These are phyloP conservation scores for Ornithoptera alexandrae DNA, from an alignment of 2,888 invertebrate genomes.

Conservation along the genomic window DNA sequence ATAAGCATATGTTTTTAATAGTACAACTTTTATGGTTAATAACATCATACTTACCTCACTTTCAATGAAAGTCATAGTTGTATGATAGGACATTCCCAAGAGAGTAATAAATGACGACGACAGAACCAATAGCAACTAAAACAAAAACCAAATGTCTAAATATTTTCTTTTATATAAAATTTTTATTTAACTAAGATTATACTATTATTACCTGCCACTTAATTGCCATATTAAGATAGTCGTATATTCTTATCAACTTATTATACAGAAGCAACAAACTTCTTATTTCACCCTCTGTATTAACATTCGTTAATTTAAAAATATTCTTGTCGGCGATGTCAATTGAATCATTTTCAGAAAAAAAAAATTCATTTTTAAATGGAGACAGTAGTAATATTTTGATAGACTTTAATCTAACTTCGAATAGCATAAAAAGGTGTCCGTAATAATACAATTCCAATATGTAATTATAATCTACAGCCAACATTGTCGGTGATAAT, in stretches of 20 bases:
- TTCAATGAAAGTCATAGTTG: slow-evolving; percentile 46
- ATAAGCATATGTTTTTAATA: not conserved
- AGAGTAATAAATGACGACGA: slow-evolving; percentile 47
- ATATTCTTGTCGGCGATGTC: slow-evolving; percentile 5
- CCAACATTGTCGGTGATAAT: slow-evolving; percentile 3
- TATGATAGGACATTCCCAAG: slow-evolving; percentile 44
- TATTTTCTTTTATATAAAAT: not conserved
- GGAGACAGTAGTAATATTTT: slow-evolving; percentile 26
- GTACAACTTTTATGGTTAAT: not conserved
- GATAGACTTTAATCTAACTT: slow-evolving; percentile 30
- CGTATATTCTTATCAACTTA: slow-evolving; percentile 32
- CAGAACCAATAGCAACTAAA: slow-evolving; percentile 55
- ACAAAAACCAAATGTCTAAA: slow-evolving; percentile 20
- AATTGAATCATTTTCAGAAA: slow-evolving; percentile 13
- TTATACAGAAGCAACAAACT: slow-evolving; percentile 33
- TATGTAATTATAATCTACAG: slow-evolving; percentile 20
- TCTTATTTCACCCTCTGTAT: slow-evolving; percentile 25
- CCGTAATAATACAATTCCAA: slow-evolving; percentile 32
- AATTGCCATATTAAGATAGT: slow-evolving; percentile 32
- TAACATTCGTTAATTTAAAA: slow-evolving; percentile 3
- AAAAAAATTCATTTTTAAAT: not conserved
- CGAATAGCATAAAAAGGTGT: slow-evolving; percentile 29
- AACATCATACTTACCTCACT: slow-evolving; percentile 43
- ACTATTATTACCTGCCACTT: slow-evolving; percentile 38
- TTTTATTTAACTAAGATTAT: not conserved